Evolutionary conservation across 2,888 invertebrate genomes (phyloP), one percentile per base, ranked within the genome.

Genomic region (Seira ritae): DNA sequence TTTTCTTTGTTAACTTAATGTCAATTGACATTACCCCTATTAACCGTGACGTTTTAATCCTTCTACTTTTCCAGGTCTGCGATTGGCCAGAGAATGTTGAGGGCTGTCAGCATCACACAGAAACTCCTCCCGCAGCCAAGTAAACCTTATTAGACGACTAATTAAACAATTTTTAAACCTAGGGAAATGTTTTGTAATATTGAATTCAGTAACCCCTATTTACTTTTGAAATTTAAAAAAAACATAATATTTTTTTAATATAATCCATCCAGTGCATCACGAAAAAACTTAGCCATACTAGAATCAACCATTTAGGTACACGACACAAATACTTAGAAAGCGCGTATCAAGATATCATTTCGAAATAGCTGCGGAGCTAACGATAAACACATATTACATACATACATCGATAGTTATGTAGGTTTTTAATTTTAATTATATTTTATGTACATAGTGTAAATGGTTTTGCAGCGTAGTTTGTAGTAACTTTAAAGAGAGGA

Each of bases 61-160:
- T 55, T 60, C 3, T 62, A 20, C 10, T 62, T 50, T n/a, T 60
- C n/a, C n/a, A 67, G 90, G 97, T 98, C 10, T 98, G 97, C 90
- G 98, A 98, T 92, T 97, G 97, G 97, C 97, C 97, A 0, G 97
- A 97, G 90, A 97, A 97, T 90, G 97, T 97, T 0, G 96, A 96
- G 90, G 95, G 96, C 20, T 97, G 97, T 90, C 92, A 93, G 90
- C 82, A 81, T 6, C 80, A 77, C 77, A 80, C 87, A 22, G 80
- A 81, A 76, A 66, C 86, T 50, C 81, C 85, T 31, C 85, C 86
- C 20, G 72, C 85, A n/a, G 74, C 86, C 60, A 65, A 76, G 60
- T 31, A 81, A 31, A 67, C n/a, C 12, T 65, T 20, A 65, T 55
- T 55, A 55, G 2, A 55, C 3, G 12, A 12, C 1, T 67, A 31